Percentiles rank a stretch among this genome's conserved stretches.
These are phyloP conservation scores for Drosophila arizonae DNA, from an alignment of 1,140 invertebrate species.

Conservation along the genomic window DNA sequence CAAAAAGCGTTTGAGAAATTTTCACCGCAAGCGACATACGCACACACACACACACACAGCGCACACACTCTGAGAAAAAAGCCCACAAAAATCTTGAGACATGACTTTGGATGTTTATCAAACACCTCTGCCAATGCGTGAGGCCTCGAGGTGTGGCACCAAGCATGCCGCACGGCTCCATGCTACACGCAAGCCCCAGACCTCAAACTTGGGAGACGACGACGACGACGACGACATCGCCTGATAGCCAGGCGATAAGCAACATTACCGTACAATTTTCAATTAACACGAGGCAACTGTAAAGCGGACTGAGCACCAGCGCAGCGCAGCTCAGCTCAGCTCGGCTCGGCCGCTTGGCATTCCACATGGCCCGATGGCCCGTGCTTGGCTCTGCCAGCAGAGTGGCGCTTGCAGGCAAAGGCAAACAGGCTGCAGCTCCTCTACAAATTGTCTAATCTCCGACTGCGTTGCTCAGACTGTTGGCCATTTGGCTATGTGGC, in stretches of 20 bases:
- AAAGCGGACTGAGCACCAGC: constrained; percentile 22
- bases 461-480: constrained; percentile 12
- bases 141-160: constrained; percentile 63
- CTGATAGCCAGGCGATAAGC: constrained; percentile 73
- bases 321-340: not conserved
- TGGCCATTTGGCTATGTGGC: not conserved
- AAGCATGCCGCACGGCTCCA: constrained; percentile 34
- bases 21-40: constrained; percentile 52
- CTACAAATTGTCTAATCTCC: constrained; percentile 77
- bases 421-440: constrained; percentile 38
- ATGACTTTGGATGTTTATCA: constrained; percentile 60
- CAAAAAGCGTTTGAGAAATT: constrained; percentile 77
- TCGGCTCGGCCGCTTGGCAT: constrained; percentile 46
- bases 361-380: constrained; percentile 18
- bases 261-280: constrained; percentile 80
- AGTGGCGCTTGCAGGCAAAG: constrained; percentile 66
- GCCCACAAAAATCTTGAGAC: constrained; percentile 25
- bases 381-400: constrained; percentile 30
- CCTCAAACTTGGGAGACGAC: constrained; percentile 20
- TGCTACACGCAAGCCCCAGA: constrained; percentile 59
- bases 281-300: constrained; percentile 74
- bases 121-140: constrained; percentile 65
- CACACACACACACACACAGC: not conserved
- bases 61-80: not conserved
- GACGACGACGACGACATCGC: constrained; percentile 17